Evolutionary conservation across 2,113 vertebrate genomes (phyloP).

Genomic region (Athene noctua): DNA sequence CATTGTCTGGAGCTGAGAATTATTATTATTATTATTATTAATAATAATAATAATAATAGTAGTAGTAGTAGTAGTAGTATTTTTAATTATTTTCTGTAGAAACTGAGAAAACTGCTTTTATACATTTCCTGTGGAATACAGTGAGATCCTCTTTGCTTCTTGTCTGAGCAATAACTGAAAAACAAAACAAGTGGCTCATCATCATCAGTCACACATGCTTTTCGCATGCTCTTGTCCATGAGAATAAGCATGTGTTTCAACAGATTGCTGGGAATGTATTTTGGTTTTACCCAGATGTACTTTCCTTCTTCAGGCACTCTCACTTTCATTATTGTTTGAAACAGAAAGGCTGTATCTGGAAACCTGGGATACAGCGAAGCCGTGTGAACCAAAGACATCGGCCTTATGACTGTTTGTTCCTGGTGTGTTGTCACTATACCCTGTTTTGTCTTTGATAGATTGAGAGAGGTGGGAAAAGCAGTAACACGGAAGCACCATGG

Average conservation of each 20-base stretch:
- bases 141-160: neutral
- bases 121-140: neutral
- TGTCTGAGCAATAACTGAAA: neutral
- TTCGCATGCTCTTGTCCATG: neutral
- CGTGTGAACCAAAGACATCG: neutral
- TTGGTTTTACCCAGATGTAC: neutral
- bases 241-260: neutral
- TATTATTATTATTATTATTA: too few relatives aligned
- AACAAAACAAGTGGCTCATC: neutral
- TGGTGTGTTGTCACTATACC: neutral
- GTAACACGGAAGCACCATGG: neutral
- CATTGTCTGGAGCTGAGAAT: neutral
- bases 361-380: neutral
- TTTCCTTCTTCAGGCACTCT: neutral
- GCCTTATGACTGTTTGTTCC: neutral
- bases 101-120: neutral
- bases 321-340: neutral
- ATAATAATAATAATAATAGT: too few relatives aligned
- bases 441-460: neutral
- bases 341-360: neutral
- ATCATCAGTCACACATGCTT: neutral
- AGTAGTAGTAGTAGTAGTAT: too few relatives aligned
- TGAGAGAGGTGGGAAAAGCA: constrained; percentile 12
- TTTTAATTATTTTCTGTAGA: neutral
- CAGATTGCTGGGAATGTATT: neutral